A percentile compares a stretch with the other conserved stretches of the same genome.
These are phyloP conservation scores for Epirrita christyi DNA, from an alignment of 2,888 invertebrate species.

Conservation along the genomic window DNA sequence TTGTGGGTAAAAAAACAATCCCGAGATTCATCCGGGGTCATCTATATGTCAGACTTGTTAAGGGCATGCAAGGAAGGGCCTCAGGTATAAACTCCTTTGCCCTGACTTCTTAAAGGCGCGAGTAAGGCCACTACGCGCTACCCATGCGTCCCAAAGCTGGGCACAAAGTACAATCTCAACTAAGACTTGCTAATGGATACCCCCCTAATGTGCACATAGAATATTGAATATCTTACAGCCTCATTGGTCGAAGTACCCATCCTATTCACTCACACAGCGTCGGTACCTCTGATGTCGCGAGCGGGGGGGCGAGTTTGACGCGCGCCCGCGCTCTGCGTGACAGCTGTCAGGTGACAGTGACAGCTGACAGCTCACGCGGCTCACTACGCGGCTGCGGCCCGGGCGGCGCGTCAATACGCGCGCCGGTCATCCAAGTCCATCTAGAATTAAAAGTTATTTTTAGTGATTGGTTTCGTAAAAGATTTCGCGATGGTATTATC, in stretches of 20 bases:
- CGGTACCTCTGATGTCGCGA: slow-evolving; percentile 7
- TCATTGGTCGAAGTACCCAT: slow-evolving; percentile 23
- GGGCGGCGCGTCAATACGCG: slow-evolving; percentile 73
- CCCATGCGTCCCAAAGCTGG: not conserved
- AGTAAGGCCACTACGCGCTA: not conserved
- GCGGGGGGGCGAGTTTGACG: slow-evolving; percentile 19
- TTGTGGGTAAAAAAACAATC: no score
- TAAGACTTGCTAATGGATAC: not conserved
- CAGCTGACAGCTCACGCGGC: slow-evolving; percentile 32
- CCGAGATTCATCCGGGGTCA: no score
- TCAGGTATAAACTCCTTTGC: not conserved
- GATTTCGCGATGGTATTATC: no score
- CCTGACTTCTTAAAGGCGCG: not conserved
- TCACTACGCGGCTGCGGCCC: slow-evolving; percentile 31
- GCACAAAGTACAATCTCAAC: not conserved
- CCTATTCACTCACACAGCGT: slow-evolving; percentile 8
- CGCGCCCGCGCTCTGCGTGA: slow-evolving; percentile 20
- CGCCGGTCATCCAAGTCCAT: slow-evolving; percentile 77
- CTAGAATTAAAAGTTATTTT: slow-evolving; percentile 56
- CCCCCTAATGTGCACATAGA: not conserved
- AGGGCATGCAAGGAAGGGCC: not conserved
- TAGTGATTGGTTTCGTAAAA: not conserved
- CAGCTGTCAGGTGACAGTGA: slow-evolving; percentile 20
- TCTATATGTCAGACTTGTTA: not conserved
- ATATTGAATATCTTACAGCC: not conserved